Conservation (phyloP, 1,140 invertebrate species). For the Pseudomyrmex concolor region DNA sequence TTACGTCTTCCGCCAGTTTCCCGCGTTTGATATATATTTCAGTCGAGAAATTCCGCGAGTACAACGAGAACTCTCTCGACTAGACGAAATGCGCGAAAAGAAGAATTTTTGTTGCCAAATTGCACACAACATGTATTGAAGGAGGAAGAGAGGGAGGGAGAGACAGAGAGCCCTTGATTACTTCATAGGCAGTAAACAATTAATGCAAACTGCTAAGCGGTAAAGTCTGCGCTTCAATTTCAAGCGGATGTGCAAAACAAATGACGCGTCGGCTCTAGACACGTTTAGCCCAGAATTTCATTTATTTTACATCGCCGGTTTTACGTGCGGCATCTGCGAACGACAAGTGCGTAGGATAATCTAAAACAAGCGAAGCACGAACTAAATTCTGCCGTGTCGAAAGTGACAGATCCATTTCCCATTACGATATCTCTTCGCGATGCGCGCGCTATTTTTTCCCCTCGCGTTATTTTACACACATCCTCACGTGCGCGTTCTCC, state of each 20-base stretch:
- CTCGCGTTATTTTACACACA: background rate
- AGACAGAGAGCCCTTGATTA: too few relatives aligned
- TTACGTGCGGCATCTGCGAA: constrained; percentile 22
- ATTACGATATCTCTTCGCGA: constrained; percentile 11
- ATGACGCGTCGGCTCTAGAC: background rate
- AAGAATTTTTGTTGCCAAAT: too few relatives aligned
- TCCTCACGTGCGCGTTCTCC: background rate
- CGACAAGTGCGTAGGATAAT: background rate
- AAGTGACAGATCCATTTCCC: constrained; percentile 59
- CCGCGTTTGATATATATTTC: background rate
- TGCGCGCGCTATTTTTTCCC: constrained; percentile 56
- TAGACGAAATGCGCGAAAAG: background rate
- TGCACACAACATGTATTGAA: too few relatives aligned
- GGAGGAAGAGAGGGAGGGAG: too few relatives aligned
- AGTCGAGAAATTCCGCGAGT: background rate
- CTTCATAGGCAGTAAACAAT: constrained; percentile 8
- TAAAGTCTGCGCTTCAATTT: background rate
- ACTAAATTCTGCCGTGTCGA: constrained; percentile 53
- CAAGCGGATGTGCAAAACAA: constrained; percentile 21
- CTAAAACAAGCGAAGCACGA: background rate
- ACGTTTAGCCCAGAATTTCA: constrained; percentile 27
- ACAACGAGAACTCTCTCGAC: background rate
- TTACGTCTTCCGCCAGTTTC: background rate
- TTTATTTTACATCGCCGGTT: constrained; percentile 34
- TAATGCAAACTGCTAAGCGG: background rate